Conservation (phyloP, 2,797 vertebrate genomes). For the Synaphobranchus kaupii region DNA sequence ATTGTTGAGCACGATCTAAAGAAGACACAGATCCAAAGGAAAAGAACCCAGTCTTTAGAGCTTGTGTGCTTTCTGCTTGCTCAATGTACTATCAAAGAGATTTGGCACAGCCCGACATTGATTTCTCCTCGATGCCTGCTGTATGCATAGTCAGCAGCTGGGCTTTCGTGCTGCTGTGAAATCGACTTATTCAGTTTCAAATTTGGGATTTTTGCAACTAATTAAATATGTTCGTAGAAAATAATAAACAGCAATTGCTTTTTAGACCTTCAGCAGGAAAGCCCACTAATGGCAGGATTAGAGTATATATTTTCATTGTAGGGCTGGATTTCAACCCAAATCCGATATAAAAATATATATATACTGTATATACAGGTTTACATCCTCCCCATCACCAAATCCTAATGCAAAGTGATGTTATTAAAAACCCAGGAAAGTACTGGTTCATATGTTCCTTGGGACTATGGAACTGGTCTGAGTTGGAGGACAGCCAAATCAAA, state of each 20-base stretch:
- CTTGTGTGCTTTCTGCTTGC: background rate
- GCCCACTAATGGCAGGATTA: slow-evolving; percentile 30
- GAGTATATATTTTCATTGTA: slow-evolving; percentile 39
- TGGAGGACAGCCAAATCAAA: slow-evolving; percentile 47
- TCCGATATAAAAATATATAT: background rate
- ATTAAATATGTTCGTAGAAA: slow-evolving; percentile 24
- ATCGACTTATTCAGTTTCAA: background rate
- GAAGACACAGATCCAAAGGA: background rate
- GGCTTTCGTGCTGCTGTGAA: background rate
- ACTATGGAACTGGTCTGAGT: slow-evolving; percentile 44
- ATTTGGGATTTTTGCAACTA: slow-evolving; percentile 20
- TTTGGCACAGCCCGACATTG: background rate
- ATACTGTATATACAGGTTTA: slow-evolving; percentile 30
- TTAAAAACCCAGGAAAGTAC: slow-evolving; percentile 44
- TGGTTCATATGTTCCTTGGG: slow-evolving; percentile 45
- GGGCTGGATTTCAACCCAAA: slow-evolving; percentile 34
- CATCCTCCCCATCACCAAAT: slow-evolving; percentile 36
- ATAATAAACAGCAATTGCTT: background rate
- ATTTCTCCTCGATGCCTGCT: background rate
- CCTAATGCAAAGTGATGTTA: slow-evolving; percentile 47
- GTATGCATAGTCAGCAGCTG: background rate
- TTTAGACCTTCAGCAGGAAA: background rate
- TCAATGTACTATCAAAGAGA: background rate
- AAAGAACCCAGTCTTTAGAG: background rate
- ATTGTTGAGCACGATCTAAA: background rate